Evolutionary conservation across 2,113 vertebrate species (phyloP).

Genomic region (Phoxinus phoxinus): DNA sequence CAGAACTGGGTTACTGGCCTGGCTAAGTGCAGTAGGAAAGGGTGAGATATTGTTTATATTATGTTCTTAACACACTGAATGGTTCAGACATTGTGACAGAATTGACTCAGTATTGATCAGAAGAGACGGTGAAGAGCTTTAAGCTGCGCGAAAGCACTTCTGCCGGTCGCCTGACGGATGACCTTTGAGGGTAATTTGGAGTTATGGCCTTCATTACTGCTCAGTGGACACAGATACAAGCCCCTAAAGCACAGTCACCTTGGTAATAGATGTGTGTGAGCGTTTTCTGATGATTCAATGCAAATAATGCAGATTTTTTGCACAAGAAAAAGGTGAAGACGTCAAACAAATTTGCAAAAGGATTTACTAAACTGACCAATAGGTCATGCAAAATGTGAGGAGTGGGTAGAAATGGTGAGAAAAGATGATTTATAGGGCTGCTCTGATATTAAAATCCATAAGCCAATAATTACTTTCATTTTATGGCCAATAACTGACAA

Average conservation of each 20-base stretch:
- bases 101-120: slow-evolving; percentile 10
- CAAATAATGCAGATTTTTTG: neutral
- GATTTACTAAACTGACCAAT: neutral
- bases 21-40: neutral
- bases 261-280: slow-evolving; percentile 15
- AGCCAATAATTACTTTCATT: too few species aligned
- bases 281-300: neutral
- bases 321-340: neutral
- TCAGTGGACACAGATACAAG: slow-evolving; percentile 30
- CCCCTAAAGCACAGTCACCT: slow-evolving; percentile 43
- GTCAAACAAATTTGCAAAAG: neutral
- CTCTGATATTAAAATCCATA: too few species aligned
- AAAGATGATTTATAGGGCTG: neutral
- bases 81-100: neutral
- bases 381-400: neutral
- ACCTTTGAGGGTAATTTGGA: slow-evolving; percentile 53
- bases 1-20: neutral
- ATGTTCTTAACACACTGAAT: neutral
- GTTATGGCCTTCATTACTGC: slow-evolving; percentile 54
- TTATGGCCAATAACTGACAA: too few species aligned
- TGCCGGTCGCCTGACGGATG: slow-evolving; percentile 33
- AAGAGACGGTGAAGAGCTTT: neutral
- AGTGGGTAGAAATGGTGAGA: neutral
- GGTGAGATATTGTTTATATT: neutral
- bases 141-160: neutral